phyloP scores from a whole-genome alignment of 2,797 vertebrate species.

The Takifugu rubripes region DNA sequence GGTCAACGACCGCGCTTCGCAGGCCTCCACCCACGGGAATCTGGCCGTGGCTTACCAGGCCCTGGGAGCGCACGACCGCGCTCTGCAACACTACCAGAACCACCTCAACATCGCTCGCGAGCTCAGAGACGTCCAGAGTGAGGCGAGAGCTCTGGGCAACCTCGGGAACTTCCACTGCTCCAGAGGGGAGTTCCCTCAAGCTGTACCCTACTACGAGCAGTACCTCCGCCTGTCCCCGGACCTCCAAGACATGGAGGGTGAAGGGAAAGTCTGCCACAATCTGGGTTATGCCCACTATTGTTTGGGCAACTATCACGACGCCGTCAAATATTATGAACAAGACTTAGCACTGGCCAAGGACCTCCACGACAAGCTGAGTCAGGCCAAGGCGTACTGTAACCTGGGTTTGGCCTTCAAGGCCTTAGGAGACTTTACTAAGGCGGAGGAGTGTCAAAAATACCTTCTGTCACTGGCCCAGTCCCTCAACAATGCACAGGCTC shows the following conservation, averaged over 20 bases:
- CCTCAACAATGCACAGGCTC: constrained; percentile 93
- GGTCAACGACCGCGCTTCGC: constrained; percentile 94
- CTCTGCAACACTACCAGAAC: constrained; percentile 98
- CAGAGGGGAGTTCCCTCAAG: constrained; percentile 90
- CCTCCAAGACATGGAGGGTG: constrained; percentile 98
- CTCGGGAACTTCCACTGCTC: constrained; percentile 98
- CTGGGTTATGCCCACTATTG: constrained; percentile 97
- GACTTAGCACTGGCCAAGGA: constrained; percentile 95
- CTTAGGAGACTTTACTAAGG: constrained; percentile 88
- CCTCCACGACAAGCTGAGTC: constrained; percentile 96
- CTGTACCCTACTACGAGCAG: constrained; percentile 95
- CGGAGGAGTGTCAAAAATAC: constrained; percentile 98
- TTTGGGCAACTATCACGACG: constrained; percentile 92
- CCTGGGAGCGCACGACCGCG: constrained; percentile 92
- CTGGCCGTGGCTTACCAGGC: constrained; percentile 96
- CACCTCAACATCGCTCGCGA: constrained; percentile 95
- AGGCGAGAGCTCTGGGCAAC: constrained; percentile 93
- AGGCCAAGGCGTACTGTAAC: constrained; percentile 98
- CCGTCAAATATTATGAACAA: constrained; percentile 95
- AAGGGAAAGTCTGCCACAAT: constrained; percentile 97
- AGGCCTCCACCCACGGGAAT: constrained; percentile 96
- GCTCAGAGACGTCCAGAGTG: constrained; percentile 92
- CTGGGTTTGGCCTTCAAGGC: constrained; percentile 96
- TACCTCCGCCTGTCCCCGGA: constrained; percentile 91
- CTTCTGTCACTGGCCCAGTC: constrained; percentile 95